These are phyloP conservation scores for Falco novaeseelandiae DNA, from an alignment of 2,797 vertebrate species.

Conservation along the genomic window DNA sequence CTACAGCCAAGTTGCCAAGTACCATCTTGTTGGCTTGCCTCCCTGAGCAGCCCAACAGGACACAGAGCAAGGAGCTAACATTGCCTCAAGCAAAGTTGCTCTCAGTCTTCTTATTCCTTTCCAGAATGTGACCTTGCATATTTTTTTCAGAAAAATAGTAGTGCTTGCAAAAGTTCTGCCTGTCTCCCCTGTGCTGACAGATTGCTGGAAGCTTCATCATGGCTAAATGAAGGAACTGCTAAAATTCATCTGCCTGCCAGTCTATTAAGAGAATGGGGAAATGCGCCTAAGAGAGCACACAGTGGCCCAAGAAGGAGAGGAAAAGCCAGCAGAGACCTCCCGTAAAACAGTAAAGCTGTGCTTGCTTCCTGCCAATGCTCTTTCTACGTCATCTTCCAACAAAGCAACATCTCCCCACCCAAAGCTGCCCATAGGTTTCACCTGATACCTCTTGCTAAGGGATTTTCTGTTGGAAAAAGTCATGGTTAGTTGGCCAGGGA, in stretches of 20 bases:
- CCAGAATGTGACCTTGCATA: neutral
- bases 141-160: neutral
- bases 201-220: neutral
- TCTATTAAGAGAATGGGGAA: neutral
- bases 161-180: neutral
- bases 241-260: conserved; percentile 19
- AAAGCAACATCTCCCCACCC: neutral
- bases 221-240: conserved; percentile 14
- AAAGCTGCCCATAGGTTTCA: neutral
- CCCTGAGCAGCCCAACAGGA: neutral
- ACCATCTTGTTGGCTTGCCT: neutral
- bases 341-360: neutral
- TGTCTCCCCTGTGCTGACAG: conserved; percentile 24
- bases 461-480: neutral
- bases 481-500: neutral
- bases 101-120: neutral
- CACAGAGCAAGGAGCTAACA: neutral
- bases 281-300: neutral
- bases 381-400: neutral
- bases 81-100: neutral
- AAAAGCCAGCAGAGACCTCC: neutral
- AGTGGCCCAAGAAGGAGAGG: neutral
- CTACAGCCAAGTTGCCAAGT: neutral
- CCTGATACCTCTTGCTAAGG: neutral
- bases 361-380: neutral